A percentile compares a stretch with the other conserved stretches of the same genome.
phyloP scores from a whole-genome alignment of 2,888 invertebrate genomes.

The Pogonocherus hispidulus region DNA sequence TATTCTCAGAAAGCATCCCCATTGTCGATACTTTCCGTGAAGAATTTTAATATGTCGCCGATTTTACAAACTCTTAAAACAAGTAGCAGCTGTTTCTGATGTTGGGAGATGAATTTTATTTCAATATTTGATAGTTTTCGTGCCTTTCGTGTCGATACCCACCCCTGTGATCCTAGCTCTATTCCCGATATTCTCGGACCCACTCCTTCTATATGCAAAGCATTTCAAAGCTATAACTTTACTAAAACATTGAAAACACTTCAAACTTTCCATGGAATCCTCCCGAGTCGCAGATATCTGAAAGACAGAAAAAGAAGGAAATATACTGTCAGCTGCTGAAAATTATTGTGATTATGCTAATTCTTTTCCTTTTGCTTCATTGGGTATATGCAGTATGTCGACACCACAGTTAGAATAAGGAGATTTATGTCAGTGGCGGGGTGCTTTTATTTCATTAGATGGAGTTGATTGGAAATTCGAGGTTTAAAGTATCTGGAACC shows the following conservation, averaged over 20 bases:
- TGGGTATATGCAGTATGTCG: slow-evolving; percentile 50
- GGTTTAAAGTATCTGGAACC: too few relatives aligned
- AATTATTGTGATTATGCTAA: slow-evolving; percentile 77
- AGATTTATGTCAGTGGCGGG: slow-evolving; percentile 44
- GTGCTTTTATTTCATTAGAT: slow-evolving; percentile 27
- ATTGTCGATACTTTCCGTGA: slow-evolving; percentile 59
- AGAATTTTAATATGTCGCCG: slow-evolving; percentile 69
- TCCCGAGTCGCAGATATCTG: slow-evolving; percentile 48
- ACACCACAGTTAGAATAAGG: slow-evolving; percentile 47
- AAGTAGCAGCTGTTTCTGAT: slow-evolving; percentile 70
- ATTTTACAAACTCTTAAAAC: slow-evolving; percentile 70
- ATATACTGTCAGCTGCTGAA: slow-evolving; percentile 75
- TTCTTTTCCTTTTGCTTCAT: slow-evolving; percentile 68
- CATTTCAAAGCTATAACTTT: slow-evolving; percentile 68
- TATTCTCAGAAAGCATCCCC: slow-evolving; percentile 52
- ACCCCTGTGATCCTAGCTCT: slow-evolving; percentile 54
- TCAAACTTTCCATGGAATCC: slow-evolving; percentile 66
- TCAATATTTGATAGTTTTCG: slow-evolving; percentile 71
- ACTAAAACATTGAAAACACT: slow-evolving; percentile 68
- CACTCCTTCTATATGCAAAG: slow-evolving; percentile 68
- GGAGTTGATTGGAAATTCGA: background rate
- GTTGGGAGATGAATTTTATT: slow-evolving; percentile 70
- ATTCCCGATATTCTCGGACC: slow-evolving; percentile 43
- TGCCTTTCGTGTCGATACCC: slow-evolving; percentile 60
- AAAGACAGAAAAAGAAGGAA: slow-evolving; percentile 69